Base-by-base conservation (phyloP, 2,113 vertebrate species). In the Deroptyus accipitrinus region DNA sequence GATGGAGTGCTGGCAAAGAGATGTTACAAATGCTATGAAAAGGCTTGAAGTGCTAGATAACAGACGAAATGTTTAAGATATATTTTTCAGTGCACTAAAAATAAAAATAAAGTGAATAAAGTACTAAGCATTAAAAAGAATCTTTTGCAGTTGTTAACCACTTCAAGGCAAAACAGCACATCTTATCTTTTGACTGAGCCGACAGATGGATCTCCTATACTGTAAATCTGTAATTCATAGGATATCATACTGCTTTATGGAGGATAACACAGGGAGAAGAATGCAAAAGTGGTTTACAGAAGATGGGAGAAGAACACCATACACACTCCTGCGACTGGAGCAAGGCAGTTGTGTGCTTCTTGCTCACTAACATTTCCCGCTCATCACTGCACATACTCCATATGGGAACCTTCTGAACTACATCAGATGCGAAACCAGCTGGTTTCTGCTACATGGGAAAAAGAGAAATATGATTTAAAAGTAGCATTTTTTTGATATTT, bases 81-180 rank as follows among this genome's bases (percentile, higher is more conserved):
- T 92, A 85, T 88, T 81, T 61, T 88, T 37, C 41, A 74, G 64
- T 11, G 46, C 55, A 41, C 33, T 57, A 87, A 89, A 89, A 90
- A 80, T 57, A 80, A 92, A 82, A 79, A 88, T 27, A 66, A 92
- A 95, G 24, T 20, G 7, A 86, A 41, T 15, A 73, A 87, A 94
- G 48, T 19, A 25, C 57, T 46, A 80, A n/a, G 27, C 63, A 74
- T 64, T 91, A 80, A 74, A 78, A 86, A 87, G 11, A 77, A 69
- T n/a, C 49, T 91, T 79, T 78, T 76, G 51, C 57, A 94, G 70
- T 64, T 62, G 64, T 96, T 91, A 96, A 95, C 64, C 39, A 64
- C 49, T 94, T 62, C 70, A 12, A 91, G 55, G 73, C n/a, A 66
- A 83, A 54, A 79, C 30, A 66, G 13, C 62, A 69, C 37, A 88